phyloP scores from a whole-genome alignment of 2,888 invertebrate genomes.

The Diarsia dahlii region DNA sequence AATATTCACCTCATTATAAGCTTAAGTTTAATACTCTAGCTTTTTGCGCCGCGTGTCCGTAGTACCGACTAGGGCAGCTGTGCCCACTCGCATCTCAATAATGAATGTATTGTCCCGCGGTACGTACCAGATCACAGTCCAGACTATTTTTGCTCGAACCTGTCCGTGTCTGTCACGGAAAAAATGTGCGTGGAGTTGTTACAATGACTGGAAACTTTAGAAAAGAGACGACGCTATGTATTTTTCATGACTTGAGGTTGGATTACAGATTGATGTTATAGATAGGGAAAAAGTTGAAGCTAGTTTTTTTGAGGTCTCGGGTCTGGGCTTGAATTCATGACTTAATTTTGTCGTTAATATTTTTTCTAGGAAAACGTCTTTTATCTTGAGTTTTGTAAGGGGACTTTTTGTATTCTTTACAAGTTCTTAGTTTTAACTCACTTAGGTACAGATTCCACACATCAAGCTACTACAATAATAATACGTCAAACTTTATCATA shows the following conservation, averaged over 20 bases:
- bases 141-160: constrained; percentile 89
- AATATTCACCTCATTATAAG: too few species aligned
- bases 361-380: not conserved
- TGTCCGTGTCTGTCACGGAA: constrained; percentile 85
- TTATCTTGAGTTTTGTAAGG: not conserved
- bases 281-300: constrained; percentile 45
- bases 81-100: constrained; percentile 81
- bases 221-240: constrained; percentile 53
- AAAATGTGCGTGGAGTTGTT: constrained; percentile 71
- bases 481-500: too few species aligned
- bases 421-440: not conserved
- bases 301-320: constrained; percentile 38
- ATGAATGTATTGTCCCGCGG: constrained; percentile 89
- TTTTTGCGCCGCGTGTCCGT: constrained; percentile 41
- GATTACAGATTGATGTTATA: constrained; percentile 49
- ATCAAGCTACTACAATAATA: too few species aligned
- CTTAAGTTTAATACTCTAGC: constrained; percentile 34
- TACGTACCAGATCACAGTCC: constrained; percentile 80
- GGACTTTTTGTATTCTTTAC: not conserved
- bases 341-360: constrained; percentile 16
- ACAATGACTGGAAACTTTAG: constrained; percentile 58
- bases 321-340: constrained; percentile 30
- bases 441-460: not conserved
- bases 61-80: constrained; percentile 62
- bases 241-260: constrained; percentile 58